Evolutionary conservation across 1,140 invertebrate species (phyloP).

Genomic region (Drosophila pachea): DNA sequence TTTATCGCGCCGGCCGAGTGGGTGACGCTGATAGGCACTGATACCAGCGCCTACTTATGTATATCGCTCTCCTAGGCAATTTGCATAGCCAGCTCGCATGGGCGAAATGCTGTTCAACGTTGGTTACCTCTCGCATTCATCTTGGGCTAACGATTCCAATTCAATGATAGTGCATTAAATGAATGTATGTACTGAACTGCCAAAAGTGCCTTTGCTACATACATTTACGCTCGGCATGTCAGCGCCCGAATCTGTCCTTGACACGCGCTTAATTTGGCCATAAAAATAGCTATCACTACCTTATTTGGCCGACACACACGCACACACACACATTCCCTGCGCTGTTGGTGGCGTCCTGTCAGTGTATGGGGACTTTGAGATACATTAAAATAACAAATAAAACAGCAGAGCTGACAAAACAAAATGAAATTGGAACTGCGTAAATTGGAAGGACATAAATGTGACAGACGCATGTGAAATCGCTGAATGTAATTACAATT

Average conservation of each 20-base stretch:
- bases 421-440: constrained; percentile 20
- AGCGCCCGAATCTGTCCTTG: constrained; percentile 15
- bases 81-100: constrained; percentile 54
- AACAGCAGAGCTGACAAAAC: no score
- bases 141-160: constrained; percentile 54
- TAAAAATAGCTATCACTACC: constrained; percentile 53
- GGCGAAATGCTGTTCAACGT: constrained; percentile 61
- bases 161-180: constrained; percentile 67
- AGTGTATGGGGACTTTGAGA: constrained; percentile 46
- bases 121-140: constrained; percentile 18
- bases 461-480: constrained; percentile 46
- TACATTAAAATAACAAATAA: constrained; percentile 28
- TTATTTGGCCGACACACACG: background rate
- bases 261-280: constrained; percentile 33
- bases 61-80: constrained; percentile 41
- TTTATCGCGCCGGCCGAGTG: constrained; percentile 62
- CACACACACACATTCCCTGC: background rate
- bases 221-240: background rate
- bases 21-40: constrained; percentile 62
- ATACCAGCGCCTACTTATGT: constrained; percentile 36
- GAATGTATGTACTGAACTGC: constrained; percentile 48
- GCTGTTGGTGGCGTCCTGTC: constrained; percentile 22
- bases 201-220: constrained; percentile 51
- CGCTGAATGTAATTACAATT: constrained; percentile 57
- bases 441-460: constrained; percentile 53